phyloP scores from a whole-genome alignment of 2,888 invertebrate species.

The Agrochola macilenta region DNA sequence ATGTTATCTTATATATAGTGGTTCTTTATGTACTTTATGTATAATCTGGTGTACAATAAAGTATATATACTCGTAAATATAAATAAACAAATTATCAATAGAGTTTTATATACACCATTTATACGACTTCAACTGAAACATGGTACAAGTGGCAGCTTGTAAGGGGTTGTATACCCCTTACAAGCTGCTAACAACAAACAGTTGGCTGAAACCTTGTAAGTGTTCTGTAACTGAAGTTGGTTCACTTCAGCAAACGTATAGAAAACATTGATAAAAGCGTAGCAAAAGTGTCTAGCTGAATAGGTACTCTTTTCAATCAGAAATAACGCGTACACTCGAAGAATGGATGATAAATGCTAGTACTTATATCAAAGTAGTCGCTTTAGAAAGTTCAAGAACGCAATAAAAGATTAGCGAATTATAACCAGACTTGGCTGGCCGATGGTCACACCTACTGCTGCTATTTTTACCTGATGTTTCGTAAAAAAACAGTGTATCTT shows the following conservation, averaged over 20 bases:
- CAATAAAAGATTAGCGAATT: not conserved
- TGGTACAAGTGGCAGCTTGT: too few relatives aligned
- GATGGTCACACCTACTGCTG: too few relatives aligned
- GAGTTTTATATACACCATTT: not conserved
- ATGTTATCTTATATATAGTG: too few relatives aligned
- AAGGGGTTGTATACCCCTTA: too few relatives aligned
- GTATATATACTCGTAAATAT: too few relatives aligned
- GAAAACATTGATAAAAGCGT: constrained; percentile 6
- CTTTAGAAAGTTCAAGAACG: not conserved
- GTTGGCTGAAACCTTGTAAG: constrained; percentile 29
- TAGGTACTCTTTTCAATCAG: constrained; percentile 10
- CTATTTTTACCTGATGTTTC: not conserved
- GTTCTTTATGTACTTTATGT: too few relatives aligned
- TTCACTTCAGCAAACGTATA: constrained; percentile 17
- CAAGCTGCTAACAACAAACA: constrained; percentile 17
- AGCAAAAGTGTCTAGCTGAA: constrained; percentile 17
- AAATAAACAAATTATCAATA: too few relatives aligned
- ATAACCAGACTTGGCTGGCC: too few relatives aligned
- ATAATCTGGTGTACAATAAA: too few relatives aligned
- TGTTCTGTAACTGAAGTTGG: constrained; percentile 30
- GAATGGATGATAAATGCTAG: constrained; percentile 10
- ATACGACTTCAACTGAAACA: constrained; percentile 15
- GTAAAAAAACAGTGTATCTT: not conserved
- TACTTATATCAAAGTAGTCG: not conserved
- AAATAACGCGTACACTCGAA: constrained; percentile 1